Evolutionary conservation across 2,888 invertebrate species (phyloP).

Genomic region (Ischnus inquisitorius): DNA sequence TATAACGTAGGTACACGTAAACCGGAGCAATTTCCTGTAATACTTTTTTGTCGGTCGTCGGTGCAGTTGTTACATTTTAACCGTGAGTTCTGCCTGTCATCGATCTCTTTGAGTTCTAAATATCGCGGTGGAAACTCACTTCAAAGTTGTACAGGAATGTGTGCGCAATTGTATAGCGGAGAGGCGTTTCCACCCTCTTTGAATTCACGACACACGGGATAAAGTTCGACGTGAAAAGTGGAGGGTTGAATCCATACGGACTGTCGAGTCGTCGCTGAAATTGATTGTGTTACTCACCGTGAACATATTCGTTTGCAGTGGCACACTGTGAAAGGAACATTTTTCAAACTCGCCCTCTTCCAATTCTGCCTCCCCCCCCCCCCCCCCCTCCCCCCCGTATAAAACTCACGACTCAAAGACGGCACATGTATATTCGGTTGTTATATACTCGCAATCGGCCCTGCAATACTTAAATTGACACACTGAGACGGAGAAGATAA

Average conservation of each 20-base stretch:
- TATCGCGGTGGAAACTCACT: background rate
- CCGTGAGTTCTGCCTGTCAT: constrained; percentile 4
- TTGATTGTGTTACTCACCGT: constrained; percentile 13
- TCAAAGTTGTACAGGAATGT: background rate
- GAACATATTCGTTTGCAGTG: background rate
- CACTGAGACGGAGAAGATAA: background rate
- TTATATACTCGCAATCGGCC: background rate
- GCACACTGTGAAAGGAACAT: constrained; percentile 4
- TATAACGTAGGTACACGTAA: background rate
- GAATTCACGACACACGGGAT: constrained; percentile 5
- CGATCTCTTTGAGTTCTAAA: constrained; percentile 6
- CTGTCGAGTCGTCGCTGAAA: constrained; percentile 10
- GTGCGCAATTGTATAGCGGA: background rate
- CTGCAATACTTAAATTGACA: background rate
- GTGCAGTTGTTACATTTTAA: background rate
- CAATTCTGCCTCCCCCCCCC: no score
- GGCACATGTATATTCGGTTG: background rate
- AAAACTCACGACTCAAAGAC: constrained; percentile 8
- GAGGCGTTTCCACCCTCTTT: background rate
- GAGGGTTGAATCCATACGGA: background rate
- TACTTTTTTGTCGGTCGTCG: background rate
- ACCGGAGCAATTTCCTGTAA: background rate
- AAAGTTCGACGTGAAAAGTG: constrained; percentile 35
- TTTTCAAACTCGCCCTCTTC: background rate
- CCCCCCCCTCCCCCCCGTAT: background rate